Base-by-base conservation (phyloP, 1,140 invertebrate species). In the Hesperophylax magnus region DNA sequence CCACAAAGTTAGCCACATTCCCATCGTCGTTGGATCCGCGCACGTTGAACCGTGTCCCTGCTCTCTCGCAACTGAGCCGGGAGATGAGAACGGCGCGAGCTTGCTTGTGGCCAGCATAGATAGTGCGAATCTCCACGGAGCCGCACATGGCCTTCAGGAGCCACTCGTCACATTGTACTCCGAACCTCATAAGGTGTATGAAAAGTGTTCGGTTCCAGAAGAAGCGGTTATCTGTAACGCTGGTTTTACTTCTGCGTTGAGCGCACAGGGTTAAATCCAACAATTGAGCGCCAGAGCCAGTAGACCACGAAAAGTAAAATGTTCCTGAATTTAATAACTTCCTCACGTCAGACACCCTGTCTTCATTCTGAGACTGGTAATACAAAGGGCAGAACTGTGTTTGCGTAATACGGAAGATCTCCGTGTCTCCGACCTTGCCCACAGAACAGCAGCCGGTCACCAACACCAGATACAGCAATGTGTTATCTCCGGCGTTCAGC, bases 1-100 rank as follows among this genome's bases (percentile, higher is more conserved):
- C 99, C 11, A 99, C 98, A 93, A 99, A 99, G 92, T 99, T 99
- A 2, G 99, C 99, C 52, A 99, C 98, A 91, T 99, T 96, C 0
- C 99, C 99, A 88, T 99, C 97, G 91, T 99, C 98, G 90, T 99
- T 99, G 53, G 95, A 96, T n/a, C 99, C 99, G 84, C 99, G 92
- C 0, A 99, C 98, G 91, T 99, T 99, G 87, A 99, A 99, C 87
- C 96, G 93, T 15, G 98, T 99, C 7, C 98, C 98, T 56, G 97
- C 97, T 85, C 98, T 91, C 91, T 99, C 98, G 89, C 97, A 99
- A 88, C 97, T 99, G 5, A 99, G 92, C 77, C 99, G 91, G 14
- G 98, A 99, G 77, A 99, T 94, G 20, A 99, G 93, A 9, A 97
- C 96, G 3, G 98, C 97, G 86, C 97, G 93, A 7, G 97, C 98